A percentile compares a stretch with the other conserved stretches of the same genome.
Conservation (phyloP, 2,797 vertebrate species). For the Myotis pilosus region DNA sequence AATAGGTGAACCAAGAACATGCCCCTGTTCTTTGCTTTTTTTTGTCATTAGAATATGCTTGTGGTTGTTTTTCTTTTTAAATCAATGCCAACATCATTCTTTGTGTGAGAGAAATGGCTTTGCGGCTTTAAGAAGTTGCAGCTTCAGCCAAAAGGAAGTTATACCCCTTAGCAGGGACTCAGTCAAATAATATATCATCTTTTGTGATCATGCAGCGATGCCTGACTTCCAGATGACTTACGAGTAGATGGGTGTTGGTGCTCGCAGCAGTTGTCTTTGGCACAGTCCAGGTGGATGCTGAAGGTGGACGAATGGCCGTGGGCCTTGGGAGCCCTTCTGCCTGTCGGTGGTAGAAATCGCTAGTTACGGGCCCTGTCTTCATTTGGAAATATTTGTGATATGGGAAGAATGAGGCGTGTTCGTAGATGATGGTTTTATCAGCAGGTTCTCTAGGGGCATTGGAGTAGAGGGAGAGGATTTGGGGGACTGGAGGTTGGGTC, state of each 20-base stretch:
- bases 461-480: neutral
- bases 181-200: neutral
- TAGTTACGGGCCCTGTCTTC: neutral
- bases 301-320: neutral
- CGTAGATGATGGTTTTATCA: neutral
- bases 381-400: constrained; percentile 20
- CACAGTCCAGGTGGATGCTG: neutral
- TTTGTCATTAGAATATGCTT: neutral
- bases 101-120: constrained; percentile 21
- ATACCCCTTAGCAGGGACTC: neutral
- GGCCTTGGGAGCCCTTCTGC: neutral
- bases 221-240: neutral
- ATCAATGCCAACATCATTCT: constrained; percentile 20
- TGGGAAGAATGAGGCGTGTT: neutral
- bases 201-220: neutral
- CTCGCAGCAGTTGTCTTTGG: neutral
- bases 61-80: neutral
- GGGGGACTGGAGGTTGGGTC: neutral
- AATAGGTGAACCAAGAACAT: neutral
- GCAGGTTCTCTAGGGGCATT: neutral
- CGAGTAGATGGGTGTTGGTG: neutral
- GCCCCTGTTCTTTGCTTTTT: neutral
- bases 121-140: constrained; percentile 14
- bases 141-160: constrained; percentile 45
- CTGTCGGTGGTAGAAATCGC: neutral